A percentile compares a stretch with the other conserved stretches of the same genome.
Conservation (phyloP, 2,797 vertebrate species). For the Danionella dracula region DNA sequence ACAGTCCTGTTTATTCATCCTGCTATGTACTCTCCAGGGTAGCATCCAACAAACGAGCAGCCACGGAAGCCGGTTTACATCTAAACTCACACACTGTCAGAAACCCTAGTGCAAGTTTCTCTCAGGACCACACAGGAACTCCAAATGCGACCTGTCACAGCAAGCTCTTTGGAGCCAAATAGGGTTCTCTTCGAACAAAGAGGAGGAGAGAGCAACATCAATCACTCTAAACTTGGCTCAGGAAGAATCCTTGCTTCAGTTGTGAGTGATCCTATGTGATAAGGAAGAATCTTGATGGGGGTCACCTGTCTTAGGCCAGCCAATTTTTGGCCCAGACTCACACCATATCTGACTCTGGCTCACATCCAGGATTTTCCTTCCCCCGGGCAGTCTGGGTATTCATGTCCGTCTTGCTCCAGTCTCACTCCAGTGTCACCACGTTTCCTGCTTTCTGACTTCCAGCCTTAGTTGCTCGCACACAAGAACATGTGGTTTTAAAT, state of each 20-base stretch:
- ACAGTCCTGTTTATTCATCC: constrained; percentile 42
- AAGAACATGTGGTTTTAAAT: constrained; percentile 91
- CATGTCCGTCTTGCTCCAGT: constrained; percentile 24
- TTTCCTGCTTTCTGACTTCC: constrained; percentile 32
- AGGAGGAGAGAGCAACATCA: constrained; percentile 12
- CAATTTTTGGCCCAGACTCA: constrained; percentile 30
- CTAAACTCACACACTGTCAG: constrained; percentile 19
- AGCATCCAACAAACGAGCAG: constrained; percentile 6
- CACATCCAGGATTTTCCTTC: constrained; percentile 6
- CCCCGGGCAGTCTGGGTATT: not conserved
- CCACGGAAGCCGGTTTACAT: constrained; percentile 5
- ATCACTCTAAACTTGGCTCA: constrained; percentile 10
- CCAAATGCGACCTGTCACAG: constrained; percentile 24
- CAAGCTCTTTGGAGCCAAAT: constrained; percentile 36
- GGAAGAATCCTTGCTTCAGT: not conserved
- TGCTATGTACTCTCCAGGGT: constrained; percentile 32
- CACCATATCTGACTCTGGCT: constrained; percentile 26
- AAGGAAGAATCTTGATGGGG: not conserved
- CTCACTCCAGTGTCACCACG: constrained; percentile 18
- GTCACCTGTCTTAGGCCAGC: constrained; percentile 16
- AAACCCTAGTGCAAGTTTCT: constrained; percentile 13
- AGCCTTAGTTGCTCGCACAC: constrained; percentile 65
- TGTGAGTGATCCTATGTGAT: constrained; percentile 13
- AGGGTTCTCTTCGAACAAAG: constrained; percentile 1
- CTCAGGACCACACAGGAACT: constrained; percentile 20